Conservation (phyloP, 2,113 vertebrate genomes). For the Tricholaema leucomelas region DNA sequence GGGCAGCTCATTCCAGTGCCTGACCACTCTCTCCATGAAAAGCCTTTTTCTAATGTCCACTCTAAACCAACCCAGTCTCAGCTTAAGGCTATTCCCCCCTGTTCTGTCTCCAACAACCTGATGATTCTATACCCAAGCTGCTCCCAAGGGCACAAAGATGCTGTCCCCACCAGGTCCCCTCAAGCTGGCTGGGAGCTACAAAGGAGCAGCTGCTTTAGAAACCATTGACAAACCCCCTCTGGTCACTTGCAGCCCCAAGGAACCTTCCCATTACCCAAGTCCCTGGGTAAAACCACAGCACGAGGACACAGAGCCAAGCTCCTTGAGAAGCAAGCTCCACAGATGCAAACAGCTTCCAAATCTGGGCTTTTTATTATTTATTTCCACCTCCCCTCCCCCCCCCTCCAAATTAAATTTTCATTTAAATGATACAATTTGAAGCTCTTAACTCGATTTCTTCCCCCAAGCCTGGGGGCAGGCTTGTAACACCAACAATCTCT, state of each 20-base stretch:
- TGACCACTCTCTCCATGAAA: too few relatives aligned
- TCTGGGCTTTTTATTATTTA: too few relatives aligned
- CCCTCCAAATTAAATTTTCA: not conserved
- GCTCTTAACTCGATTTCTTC: not conserved
- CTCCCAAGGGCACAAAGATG: not conserved
- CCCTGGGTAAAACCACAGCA: not conserved
- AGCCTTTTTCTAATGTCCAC: too few relatives aligned
- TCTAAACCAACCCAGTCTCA: too few relatives aligned
- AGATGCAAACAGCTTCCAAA: not conserved
- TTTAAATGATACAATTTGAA: not conserved
- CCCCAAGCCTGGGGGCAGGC: not conserved
- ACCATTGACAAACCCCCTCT: not conserved
- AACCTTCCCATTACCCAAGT: not conserved
- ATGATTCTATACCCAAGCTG: too few relatives aligned
- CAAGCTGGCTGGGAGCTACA: not conserved
- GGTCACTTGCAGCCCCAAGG: not conserved
- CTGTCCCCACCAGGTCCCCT: not conserved
- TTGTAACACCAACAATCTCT: not conserved
- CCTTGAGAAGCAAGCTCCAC: not conserved
- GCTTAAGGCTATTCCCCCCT: too few relatives aligned
- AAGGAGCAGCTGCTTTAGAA: not conserved
- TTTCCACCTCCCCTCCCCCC: accelerated
- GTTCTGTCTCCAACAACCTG: too few relatives aligned
- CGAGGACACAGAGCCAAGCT: accelerated
- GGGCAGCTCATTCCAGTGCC: too few relatives aligned